These are phyloP conservation scores for Nestor notabilis DNA, from an alignment of 2,113 vertebrate species.

Conservation along the genomic window DNA sequence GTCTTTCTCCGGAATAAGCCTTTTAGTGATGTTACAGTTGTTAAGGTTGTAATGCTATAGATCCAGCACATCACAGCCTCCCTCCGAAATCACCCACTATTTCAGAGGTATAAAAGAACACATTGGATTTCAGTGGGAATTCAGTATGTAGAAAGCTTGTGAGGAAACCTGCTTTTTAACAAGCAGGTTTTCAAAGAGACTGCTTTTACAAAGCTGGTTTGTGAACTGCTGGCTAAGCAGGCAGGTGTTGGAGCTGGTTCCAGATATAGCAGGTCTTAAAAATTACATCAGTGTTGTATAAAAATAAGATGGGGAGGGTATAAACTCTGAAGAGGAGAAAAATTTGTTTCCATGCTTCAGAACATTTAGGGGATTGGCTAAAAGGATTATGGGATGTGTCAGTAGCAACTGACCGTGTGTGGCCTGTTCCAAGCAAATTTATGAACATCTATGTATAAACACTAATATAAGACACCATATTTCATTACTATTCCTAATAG, in stretches of 20 bases:
- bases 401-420: background rate
- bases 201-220: constrained; percentile 11
- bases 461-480: background rate
- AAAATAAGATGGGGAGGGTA: background rate
- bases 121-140: background rate
- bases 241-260: background rate
- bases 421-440: background rate
- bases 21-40: constrained; percentile 40
- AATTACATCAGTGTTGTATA: background rate
- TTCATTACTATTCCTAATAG: background rate
- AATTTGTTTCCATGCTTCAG: background rate
- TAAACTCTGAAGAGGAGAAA: background rate
- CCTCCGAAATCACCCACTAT: constrained; percentile 17
- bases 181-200: constrained; percentile 9
- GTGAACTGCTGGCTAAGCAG: constrained; percentile 57
- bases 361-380: background rate
- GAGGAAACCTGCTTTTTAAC: constrained; percentile 15
- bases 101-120: background rate
- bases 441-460: background rate
- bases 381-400: background rate
- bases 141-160: background rate
- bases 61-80: constrained; percentile 14
- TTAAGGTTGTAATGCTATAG: constrained; percentile 29
- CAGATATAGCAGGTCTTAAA: constrained; percentile 45
- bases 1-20: background rate